phyloP scores from a whole-genome alignment of 92 coral and sea anemone genomes.

The Plumapathes pennacea region DNA sequence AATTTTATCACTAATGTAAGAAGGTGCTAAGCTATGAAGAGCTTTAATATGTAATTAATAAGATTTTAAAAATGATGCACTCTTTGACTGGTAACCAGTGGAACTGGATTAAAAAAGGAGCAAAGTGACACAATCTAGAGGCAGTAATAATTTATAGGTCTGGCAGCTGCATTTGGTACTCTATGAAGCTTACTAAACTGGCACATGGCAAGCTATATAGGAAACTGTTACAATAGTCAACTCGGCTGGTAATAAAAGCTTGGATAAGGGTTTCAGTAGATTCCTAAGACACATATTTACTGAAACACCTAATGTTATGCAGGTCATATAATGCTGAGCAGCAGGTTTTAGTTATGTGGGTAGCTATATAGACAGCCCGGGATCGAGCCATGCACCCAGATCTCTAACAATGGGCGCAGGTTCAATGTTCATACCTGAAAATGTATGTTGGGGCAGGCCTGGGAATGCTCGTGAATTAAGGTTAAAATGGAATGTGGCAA shows the following conservation, averaged over 20 bases:
- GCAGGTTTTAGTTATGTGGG: too few relatives aligned
- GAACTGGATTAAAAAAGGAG: background rate
- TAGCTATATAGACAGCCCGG: too few relatives aligned
- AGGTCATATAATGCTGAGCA: background rate
- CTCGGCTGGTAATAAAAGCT: background rate
- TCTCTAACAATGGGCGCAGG: too few relatives aligned
- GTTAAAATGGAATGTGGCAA: too few relatives aligned
- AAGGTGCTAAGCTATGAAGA: background rate
- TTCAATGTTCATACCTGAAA: too few relatives aligned
- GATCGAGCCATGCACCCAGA: too few relatives aligned
- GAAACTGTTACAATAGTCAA: background rate
- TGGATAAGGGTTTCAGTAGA: background rate
- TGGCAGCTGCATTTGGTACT: background rate
- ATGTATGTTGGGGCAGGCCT: too few relatives aligned
- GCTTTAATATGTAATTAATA: background rate
- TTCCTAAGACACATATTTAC: background rate
- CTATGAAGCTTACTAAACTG: background rate
- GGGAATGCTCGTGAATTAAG: too few relatives aligned
- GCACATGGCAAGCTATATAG: background rate
- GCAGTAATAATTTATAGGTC: background rate
- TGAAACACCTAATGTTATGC: background rate
- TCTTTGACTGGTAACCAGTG: background rate
- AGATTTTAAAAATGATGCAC: background rate
- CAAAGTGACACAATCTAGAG: background rate
- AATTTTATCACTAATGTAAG: background rate